Evolutionary conservation across 2,113 vertebrate genomes (phyloP).

Genomic region (Lichenostomus cassidix): DNA sequence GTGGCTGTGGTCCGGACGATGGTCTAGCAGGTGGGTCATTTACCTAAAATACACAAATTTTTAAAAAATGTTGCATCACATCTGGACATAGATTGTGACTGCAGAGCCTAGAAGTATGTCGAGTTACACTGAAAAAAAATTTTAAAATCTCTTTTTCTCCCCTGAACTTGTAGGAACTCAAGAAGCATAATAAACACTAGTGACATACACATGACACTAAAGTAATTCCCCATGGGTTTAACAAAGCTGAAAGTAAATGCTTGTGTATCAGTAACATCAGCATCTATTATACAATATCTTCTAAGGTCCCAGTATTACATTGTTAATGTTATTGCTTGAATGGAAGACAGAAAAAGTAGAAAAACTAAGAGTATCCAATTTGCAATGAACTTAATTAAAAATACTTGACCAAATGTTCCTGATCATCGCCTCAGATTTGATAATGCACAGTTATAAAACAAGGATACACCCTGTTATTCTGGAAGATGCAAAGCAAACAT

Average conservation of each 20-base stretch:
- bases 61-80: neutral
- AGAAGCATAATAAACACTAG: neutral
- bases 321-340: neutral
- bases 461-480: neutral
- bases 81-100: neutral
- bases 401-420: neutral
- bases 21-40: slow-evolving; percentile 62
- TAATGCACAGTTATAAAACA: neutral
- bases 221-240: neutral
- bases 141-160: neutral
- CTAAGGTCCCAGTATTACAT: neutral
- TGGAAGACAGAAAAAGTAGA: neutral
- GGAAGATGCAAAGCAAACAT: neutral
- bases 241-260: neutral
- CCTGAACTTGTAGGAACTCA: neutral
- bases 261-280: neutral
- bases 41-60: slow-evolving; percentile 32
- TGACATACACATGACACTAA: neutral
- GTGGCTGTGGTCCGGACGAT: slow-evolving; percentile 31
- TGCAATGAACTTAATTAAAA: neutral
- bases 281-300: neutral
- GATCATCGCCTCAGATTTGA: neutral
- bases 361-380: neutral
- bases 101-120: neutral
- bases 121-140: neutral